Conservation (phyloP, 2,888 invertebrate genomes). For the Osedax frankpressi region DNA sequence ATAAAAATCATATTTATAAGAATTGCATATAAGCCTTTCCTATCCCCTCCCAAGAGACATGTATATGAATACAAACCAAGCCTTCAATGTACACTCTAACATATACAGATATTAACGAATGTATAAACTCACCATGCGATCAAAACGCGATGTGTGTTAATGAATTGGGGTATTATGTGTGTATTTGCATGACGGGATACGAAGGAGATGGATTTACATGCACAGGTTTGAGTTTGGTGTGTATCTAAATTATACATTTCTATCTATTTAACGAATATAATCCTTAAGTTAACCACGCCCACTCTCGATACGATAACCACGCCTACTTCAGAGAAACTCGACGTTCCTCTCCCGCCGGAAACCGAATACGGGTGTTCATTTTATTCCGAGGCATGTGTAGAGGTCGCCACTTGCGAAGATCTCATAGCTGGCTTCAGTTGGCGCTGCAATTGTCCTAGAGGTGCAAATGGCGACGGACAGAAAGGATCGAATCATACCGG, state of each 20-base stretch:
- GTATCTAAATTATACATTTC: no score
- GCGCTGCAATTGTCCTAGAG: slow-evolving; percentile 1
- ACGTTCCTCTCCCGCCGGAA: background rate
- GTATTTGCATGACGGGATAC: background rate
- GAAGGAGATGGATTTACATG: slow-evolving; percentile 4
- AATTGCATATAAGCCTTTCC: no score
- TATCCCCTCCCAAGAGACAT: no score
- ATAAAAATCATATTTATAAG: no score
- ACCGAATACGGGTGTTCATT: slow-evolving; percentile 4
- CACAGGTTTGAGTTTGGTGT: background rate
- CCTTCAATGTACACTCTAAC: no score
- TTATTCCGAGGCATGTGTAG: background rate
- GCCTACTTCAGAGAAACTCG: slow-evolving; percentile 6
- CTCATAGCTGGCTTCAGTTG: background rate
- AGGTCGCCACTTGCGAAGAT: slow-evolving; percentile 3
- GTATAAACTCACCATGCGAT: background rate
- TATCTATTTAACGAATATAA: no score
- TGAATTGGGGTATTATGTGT: background rate
- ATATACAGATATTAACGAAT: slow-evolving; percentile 11
- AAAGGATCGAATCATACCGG: background rate
- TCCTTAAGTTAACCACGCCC: no score
- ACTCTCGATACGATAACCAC: no score
- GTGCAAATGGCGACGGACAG: slow-evolving; percentile 7
- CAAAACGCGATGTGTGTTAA: slow-evolving; percentile 7
- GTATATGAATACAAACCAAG: no score